phyloP scores from a whole-genome alignment of 2,888 invertebrate species.

The Drosophila hamatofila region DNA sequence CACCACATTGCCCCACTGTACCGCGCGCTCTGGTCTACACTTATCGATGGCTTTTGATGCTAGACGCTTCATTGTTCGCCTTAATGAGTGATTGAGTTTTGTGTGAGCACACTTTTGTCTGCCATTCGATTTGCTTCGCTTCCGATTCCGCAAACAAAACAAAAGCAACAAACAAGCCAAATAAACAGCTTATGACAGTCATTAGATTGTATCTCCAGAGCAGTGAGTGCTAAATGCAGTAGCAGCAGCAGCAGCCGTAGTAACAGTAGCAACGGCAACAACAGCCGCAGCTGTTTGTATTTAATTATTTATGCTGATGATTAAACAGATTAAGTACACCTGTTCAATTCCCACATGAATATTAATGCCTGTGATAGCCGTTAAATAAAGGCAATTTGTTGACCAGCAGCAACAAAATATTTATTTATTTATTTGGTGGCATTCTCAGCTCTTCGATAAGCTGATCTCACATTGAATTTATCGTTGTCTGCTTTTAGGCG shows the following conservation, averaged over 20 bases:
- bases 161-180: slow-evolving; percentile 1
- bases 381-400: slow-evolving; percentile 7
- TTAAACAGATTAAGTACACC: slow-evolving; percentile 24
- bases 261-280: too few relatives aligned
- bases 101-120: slow-evolving; percentile 54
- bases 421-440: slow-evolving; percentile 2
- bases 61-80: slow-evolving; percentile 64
- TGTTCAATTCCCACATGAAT: slow-evolving; percentile 39
- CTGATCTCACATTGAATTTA: slow-evolving; percentile 6
- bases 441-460: background rate
- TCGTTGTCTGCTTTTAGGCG: slow-evolving; percentile 48
- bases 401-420: slow-evolving; percentile 1
- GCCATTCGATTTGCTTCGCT: slow-evolving; percentile 70
- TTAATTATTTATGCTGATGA: slow-evolving; percentile 57
- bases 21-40: slow-evolving; percentile 17
- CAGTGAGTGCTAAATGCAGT: slow-evolving; percentile 37
- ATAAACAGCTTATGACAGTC: slow-evolving; percentile 53
- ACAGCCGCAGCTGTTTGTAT: slow-evolving; percentile 43
- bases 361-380: slow-evolving; percentile 16
- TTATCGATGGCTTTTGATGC: slow-evolving; percentile 53
- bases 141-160: slow-evolving; percentile 62
- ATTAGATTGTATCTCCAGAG: slow-evolving; percentile 62
- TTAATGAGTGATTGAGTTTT: slow-evolving; percentile 71
- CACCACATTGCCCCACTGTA: slow-evolving; percentile 30
- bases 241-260: slow-evolving; percentile 35